These are phyloP conservation scores for Fregata magnificens DNA, from an alignment of 2,113 vertebrate species.

Conservation along the genomic window DNA sequence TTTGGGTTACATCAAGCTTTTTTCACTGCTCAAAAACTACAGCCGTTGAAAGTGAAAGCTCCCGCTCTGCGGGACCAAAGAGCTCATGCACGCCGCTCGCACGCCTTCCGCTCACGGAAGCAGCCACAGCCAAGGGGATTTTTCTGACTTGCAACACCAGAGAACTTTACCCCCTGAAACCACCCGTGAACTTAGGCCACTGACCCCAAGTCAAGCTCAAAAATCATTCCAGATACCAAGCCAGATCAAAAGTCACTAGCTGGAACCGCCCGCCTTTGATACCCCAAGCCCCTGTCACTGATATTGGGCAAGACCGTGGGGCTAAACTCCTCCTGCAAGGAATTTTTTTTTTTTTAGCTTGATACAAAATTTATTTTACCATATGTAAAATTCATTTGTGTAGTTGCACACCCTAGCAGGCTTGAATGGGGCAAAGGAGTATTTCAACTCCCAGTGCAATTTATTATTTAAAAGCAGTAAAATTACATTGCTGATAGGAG, in stretches of 20 bases:
- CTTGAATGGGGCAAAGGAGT: conserved; percentile 30
- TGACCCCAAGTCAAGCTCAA: not conserved
- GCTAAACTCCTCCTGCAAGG: not conserved
- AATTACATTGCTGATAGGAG: conserved; percentile 31
- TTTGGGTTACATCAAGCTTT: not conserved
- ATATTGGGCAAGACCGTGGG: not conserved
- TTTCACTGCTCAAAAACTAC: not conserved
- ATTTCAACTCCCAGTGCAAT: conserved; percentile 27
- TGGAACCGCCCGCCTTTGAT: not conserved
- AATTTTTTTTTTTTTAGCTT: not conserved
- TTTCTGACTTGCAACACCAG: not conserved
- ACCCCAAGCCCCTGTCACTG: not conserved
- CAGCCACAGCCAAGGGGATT: not conserved
- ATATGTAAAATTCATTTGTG: conserved; percentile 39
- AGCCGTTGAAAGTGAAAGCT: not conserved
- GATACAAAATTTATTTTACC: conserved; percentile 38
- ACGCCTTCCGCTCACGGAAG: not conserved
- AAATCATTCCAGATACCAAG: not conserved
- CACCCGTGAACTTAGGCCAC: not conserved
- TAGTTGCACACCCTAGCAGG: not conserved
- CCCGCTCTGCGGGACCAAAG: rapidly evolving
- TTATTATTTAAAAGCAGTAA: conserved; percentile 67
- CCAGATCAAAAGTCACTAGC: not conserved
- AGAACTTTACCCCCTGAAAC: not conserved
- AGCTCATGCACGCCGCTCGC: not conserved